Evolutionary conservation across 2,888 invertebrate genomes (phyloP), one percentile per base, ranked within the genome.

Genomic region (Oscheius sp.): DNA sequence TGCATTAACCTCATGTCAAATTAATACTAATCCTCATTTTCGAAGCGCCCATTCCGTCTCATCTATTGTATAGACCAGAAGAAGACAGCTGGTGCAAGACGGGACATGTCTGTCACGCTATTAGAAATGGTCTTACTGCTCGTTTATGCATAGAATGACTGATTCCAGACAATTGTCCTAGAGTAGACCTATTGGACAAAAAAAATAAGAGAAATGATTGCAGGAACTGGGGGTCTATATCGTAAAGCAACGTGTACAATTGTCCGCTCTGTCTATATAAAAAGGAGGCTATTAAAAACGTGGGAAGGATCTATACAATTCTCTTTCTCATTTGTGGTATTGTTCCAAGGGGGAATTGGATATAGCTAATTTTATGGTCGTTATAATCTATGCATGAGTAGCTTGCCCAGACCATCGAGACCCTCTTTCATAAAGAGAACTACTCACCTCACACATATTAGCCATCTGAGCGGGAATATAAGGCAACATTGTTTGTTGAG

Each of bases 401-500:
- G 1, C 1, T 20, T 42, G 20, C 52, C 23, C n/a, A 29, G 52
- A 27, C 27, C 52, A 52, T 52, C 29, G 29, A 29, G 6, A 17
- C n/a, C 5, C 23, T 25, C 5, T 48, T 48, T 25, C 48, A 48
- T 12, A 10, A 34, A 12, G 17, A 42, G 12, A 3, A 42, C 15
- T 23, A 33, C 65, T 37, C 23, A 65, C 65, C 53, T 65, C 65
- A 48, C 64, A 64, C 27, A 42, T 25, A 15, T 25, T 29, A n/a
- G 17, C n/a, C 1, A 20, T 17, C 33, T 57, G 37, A n/a, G 37
- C 8, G 23, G 48, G 10, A 31, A 64, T 27, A 20, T 48, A 64
- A 20, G 29, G 63, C 15, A 45, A 8, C 50, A 50, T 23, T n/a
- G n/a, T n/a, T 20, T 37, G 65, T 27, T 71, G 75, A 23, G 50